Evolutionary conservation across 2,888 invertebrate species (phyloP), one percentile per base, ranked within the genome.

Genomic region (Rhyacophila evoluta): DNA sequence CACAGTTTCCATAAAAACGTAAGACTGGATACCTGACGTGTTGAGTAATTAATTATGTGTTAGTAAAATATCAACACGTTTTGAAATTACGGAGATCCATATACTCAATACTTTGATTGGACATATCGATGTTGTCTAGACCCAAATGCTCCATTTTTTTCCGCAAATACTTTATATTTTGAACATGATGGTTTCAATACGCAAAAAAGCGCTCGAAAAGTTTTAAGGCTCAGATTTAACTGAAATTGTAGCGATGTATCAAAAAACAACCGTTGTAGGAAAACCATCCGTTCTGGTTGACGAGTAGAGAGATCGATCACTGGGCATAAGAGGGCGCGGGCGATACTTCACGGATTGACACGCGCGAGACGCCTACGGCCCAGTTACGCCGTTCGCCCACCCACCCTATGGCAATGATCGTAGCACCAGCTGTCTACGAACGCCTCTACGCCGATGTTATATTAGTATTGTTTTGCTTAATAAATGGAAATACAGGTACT

Each of bases 311-410:
- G 41, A 68, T 28, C 27, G 69, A 36, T 33, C 28, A 67, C 6
- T n/a, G 36, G 27, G 41, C 10, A 28, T n/a, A 33, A 29, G 38
- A 69, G 69, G 41, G 77, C 72, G 77, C 67, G 70, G 72, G 68
- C 73, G 79, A 79, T 79, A 75, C 79, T 38, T 75, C 75, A 75
- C 72, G 67, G 79, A 75, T 75, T 79, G 79, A 79, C 79, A 79
- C 74, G 74, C 39, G 55, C 36, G 37, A 39, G 39, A 39, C 75
- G 75, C 75, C 55, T 70, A 39, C 75, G 75, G 28, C 39, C 70
- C 55, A 19, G 12, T 19, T 55, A 55, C 55, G 55, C 27, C 19
- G 28, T 25, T 38, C 38, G 12, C 10, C 25, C 12, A 6, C 25
- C 36, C 74, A 39, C 68, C 29, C 25, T 15, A n/a, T n/a, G 36